Evolutionary conservation across 2,888 invertebrate genomes (phyloP), one percentile per base, ranked within the genome.

Genomic region (Apodemia duryi): DNA sequence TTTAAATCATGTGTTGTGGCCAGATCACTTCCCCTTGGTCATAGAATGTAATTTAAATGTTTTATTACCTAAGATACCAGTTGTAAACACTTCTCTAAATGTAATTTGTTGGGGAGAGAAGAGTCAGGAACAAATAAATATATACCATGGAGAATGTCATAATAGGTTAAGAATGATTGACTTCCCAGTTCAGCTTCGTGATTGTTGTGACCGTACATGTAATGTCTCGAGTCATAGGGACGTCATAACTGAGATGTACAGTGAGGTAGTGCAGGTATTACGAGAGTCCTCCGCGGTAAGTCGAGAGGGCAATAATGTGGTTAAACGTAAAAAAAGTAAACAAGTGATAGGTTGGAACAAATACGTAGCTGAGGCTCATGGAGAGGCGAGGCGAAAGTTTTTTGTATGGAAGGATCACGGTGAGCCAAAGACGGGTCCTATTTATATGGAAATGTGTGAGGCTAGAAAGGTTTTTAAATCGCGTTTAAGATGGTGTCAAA

Each of bases 401-500:
- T 38, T 63, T 35, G 1, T 11, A 28, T 70, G 68, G 67, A 13
- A 63, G 5, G 38, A 6, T 29, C 57, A 60, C 9, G 66, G 67
- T 6, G 65, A 70, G 52, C 66, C 65, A 46, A 41, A 13, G 1
- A 21, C 11, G 11, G 68, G 70, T 9, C n/a, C 21, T 21, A 28
- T 66, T 61, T 70, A 62, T 64, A 51, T 38, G 2, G 49, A 63
- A 64, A 68, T 66, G 66, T 57, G 49, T 62, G 64, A 68, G 49
- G 41, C 52, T 63, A 62, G 57, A 41, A 63, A 49, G 52, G 60
- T 65, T 9, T 71, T 38, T 66, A 66, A 54, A 54, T 68, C 60
- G 61, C 66, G 9, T 66, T 64, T 65, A 61, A 71, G 64, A 65
- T 65, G 65, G 67, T 68, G 65, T 65, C 63, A 65, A 65, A 65